Conservation (phyloP, 2,888 invertebrate genomes). For the Blastobasis lacticolella region DNA sequence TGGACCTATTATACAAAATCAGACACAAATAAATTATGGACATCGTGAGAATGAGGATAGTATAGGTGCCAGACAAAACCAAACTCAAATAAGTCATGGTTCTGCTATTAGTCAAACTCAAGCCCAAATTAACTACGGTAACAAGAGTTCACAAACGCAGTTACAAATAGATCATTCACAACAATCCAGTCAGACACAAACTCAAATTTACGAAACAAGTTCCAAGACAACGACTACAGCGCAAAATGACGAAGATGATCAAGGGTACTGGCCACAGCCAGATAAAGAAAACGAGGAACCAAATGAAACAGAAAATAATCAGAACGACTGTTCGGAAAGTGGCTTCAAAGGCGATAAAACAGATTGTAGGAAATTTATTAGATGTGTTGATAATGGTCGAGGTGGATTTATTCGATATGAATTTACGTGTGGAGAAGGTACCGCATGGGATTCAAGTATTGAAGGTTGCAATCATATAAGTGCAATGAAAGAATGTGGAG, state of each 20-base stretch:
- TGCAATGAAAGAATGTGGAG: constrained; percentile 44
- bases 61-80: constrained; percentile 29
- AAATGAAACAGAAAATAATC: background rate
- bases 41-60: constrained; percentile 16
- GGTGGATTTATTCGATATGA: constrained; percentile 66
- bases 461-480: constrained; percentile 75
- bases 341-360: constrained; percentile 75
- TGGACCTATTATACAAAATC: constrained; percentile 32
- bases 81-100: constrained; percentile 35
- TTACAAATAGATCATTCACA: constrained; percentile 41
- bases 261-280: background rate
- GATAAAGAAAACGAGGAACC: background rate
- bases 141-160: constrained; percentile 38
- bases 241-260: background rate
- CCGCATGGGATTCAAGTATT: constrained; percentile 75
- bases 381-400: constrained; percentile 74
- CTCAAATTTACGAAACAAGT: constrained; percentile 26
- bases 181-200: constrained; percentile 37
- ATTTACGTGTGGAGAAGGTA: constrained; percentile 74
- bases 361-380: constrained; percentile 80
- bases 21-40: constrained; percentile 40
- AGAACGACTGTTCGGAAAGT: constrained; percentile 36
- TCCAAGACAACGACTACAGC: constrained; percentile 15
- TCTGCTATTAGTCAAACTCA: constrained; percentile 39
- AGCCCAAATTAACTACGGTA: constrained; percentile 35